Percentiles rank a stretch among this genome's conserved stretches.
These are phyloP conservation scores for Heliconius eleuchia DNA, from an alignment of 1,140 invertebrate species.

Conservation along the genomic window DNA sequence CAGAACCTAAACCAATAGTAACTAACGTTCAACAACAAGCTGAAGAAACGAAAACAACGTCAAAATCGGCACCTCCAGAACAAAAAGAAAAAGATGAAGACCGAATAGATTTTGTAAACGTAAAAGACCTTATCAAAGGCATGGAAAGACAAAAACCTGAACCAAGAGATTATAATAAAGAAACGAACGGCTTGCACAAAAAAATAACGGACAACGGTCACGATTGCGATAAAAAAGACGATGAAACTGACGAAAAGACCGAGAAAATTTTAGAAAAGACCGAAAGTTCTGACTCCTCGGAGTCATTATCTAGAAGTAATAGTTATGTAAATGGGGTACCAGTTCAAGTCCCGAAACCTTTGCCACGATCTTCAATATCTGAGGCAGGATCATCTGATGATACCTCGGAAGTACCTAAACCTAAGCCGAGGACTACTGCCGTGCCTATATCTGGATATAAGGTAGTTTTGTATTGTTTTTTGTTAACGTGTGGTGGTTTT, in stretches of 20 bases:
- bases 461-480: constrained; percentile 78
- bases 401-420: constrained; percentile 83
- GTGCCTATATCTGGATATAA: constrained; percentile 84
- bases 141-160: constrained; percentile 73
- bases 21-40: constrained; percentile 45
- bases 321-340: constrained; percentile 72
- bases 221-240: constrained; percentile 42
- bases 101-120: constrained; percentile 78
- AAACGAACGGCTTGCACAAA: constrained; percentile 69
- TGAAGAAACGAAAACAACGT: constrained; percentile 56
- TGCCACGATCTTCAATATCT: constrained; percentile 83
- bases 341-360: constrained; percentile 87
- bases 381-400: constrained; percentile 74
- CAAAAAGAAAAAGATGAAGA: constrained; percentile 69
- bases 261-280: constrained; percentile 53
- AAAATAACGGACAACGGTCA: constrained; percentile 71
- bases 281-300: constrained; percentile 58
- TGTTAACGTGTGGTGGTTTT: constrained; percentile 31
- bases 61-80: constrained; percentile 52
- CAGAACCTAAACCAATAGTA: constrained; percentile 55
- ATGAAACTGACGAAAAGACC: constrained; percentile 41
- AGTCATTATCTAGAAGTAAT: constrained; percentile 66
- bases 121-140: constrained; percentile 79
- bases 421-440: constrained; percentile 86
- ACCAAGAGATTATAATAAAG: constrained; percentile 59